Conservation (phyloP, 2,113 vertebrate genomes). For the Perca flavescens region DNA sequence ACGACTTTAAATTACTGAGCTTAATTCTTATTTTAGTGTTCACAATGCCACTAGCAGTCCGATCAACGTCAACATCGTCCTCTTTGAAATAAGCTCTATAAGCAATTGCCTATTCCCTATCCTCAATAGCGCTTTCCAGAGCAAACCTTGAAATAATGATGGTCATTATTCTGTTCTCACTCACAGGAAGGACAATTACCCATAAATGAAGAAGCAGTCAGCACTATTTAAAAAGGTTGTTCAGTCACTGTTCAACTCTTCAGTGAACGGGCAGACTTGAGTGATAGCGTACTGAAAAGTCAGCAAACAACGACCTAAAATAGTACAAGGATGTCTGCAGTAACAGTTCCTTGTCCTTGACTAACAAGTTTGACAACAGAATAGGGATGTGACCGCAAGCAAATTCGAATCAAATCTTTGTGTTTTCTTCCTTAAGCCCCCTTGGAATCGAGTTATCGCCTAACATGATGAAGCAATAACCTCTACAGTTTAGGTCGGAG, state of each 20-base stretch:
- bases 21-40: slow-evolving; percentile 30
- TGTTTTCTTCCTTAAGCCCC: slow-evolving; percentile 50
- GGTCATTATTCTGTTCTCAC: slow-evolving; percentile 45
- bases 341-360: slow-evolving; percentile 71
- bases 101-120: slow-evolving; percentile 37
- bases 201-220: slow-evolving; percentile 49
- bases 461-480: slow-evolving; percentile 80
- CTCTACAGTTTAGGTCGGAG: slow-evolving; percentile 79
- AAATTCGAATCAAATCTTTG: slow-evolving; percentile 67
- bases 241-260: slow-evolving; percentile 42
- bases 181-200: slow-evolving; percentile 61
- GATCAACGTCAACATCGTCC: slow-evolving; percentile 22
- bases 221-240: slow-evolving; percentile 51
- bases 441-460: slow-evolving; percentile 62
- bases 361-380: slow-evolving; percentile 72
- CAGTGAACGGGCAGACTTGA: slow-evolving; percentile 24
- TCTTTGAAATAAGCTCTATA: slow-evolving; percentile 33
- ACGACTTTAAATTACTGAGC: slow-evolving; percentile 36
- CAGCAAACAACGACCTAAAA: slow-evolving; percentile 43
- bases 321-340: slow-evolving; percentile 24
- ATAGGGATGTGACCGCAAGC: slow-evolving; percentile 46
- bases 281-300: slow-evolving; percentile 29
- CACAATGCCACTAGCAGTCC: slow-evolving; percentile 16
- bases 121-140: slow-evolving; percentile 31
- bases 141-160: slow-evolving; percentile 54